Conservation (phyloP, 2,888 invertebrate genomes). For the Caenorhabditis becei region DNA sequence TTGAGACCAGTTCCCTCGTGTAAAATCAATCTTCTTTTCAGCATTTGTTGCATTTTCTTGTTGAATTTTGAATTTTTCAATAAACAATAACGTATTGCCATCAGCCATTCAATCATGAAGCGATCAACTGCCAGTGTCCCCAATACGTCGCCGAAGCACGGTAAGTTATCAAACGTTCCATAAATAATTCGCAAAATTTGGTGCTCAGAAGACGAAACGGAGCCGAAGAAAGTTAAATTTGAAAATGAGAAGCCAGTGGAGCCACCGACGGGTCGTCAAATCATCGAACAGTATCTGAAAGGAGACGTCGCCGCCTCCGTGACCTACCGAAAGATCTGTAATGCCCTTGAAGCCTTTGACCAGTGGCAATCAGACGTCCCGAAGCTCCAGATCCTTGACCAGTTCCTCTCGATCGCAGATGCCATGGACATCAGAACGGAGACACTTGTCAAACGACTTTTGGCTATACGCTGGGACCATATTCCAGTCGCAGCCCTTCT, state of each 20-base stretch:
- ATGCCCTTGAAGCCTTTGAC: constrained; percentile 67
- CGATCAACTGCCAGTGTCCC: constrained; percentile 40
- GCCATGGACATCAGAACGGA: constrained; percentile 68
- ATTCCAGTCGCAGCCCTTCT: constrained; percentile 58
- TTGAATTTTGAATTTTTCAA: constrained; percentile 20
- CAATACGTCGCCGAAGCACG: constrained; percentile 32
- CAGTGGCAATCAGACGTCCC: constrained; percentile 65
- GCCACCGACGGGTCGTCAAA: constrained; percentile 53
- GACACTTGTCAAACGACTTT: constrained; percentile 66
- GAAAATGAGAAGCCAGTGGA: constrained; percentile 16
- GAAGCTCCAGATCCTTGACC: constrained; percentile 64
- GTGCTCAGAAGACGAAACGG: constrained; percentile 29
- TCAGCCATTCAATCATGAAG: constrained; percentile 25
- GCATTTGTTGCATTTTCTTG: constrained; percentile 41
- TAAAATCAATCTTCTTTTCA: constrained; percentile 21
- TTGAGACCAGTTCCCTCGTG: neutral
- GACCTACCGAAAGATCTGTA: constrained; percentile 70
- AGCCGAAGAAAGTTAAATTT: constrained; percentile 34
- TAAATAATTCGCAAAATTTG: neutral
- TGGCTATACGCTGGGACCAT: constrained; percentile 67
- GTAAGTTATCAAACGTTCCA: neutral
- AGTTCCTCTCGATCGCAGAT: constrained; percentile 71
- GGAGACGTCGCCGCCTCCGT: constrained; percentile 60
- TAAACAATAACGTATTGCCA: neutral
- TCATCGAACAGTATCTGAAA: constrained; percentile 63